phyloP scores from a whole-genome alignment of 2,113 vertebrate species.

The Lucifuga dentata region DNA sequence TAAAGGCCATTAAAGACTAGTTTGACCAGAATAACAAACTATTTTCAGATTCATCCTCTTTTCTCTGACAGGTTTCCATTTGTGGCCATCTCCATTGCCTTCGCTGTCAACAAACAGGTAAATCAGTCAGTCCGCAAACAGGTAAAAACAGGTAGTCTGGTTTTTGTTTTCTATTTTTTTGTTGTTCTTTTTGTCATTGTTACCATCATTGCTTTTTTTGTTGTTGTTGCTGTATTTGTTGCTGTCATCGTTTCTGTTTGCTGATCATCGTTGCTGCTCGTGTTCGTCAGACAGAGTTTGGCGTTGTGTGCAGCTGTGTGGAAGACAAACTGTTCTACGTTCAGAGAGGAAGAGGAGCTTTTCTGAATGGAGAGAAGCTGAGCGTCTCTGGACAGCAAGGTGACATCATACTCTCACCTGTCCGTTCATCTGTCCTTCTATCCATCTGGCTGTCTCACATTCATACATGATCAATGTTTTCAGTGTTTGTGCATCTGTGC shows the following conservation, averaged over 20 bases:
- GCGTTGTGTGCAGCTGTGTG: conserved; percentile 90
- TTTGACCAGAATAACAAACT: too few relatives aligned
- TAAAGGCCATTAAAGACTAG: too few relatives aligned
- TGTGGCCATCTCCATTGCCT: conserved; percentile 92
- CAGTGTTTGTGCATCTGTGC: too few relatives aligned
- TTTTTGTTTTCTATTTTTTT: neutral
- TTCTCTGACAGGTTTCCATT: conserved; percentile 85
- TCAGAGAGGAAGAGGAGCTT: conserved; percentile 87
- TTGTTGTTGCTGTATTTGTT: neutral
- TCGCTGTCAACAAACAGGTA: conserved; percentile 92
- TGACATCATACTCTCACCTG: conserved; percentile 64
- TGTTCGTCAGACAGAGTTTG: conserved; percentile 90
- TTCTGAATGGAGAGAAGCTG: conserved; percentile 86
- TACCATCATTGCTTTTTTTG: neutral
- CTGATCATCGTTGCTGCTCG: too few relatives aligned
- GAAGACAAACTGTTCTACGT: conserved; percentile 91
- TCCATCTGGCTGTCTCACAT: too few relatives aligned
- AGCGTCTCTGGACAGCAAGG: conserved; percentile 86
- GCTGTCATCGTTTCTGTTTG: conserved; percentile 13
- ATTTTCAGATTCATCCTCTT: neutral
- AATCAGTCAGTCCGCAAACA: neutral
- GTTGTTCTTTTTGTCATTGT: neutral
- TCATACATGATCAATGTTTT: too few relatives aligned
- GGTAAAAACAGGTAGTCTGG: neutral
- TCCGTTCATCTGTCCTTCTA: too few relatives aligned